phyloP scores from a whole-genome alignment of 2,888 invertebrate genomes.

The Monopis laevigella region DNA sequence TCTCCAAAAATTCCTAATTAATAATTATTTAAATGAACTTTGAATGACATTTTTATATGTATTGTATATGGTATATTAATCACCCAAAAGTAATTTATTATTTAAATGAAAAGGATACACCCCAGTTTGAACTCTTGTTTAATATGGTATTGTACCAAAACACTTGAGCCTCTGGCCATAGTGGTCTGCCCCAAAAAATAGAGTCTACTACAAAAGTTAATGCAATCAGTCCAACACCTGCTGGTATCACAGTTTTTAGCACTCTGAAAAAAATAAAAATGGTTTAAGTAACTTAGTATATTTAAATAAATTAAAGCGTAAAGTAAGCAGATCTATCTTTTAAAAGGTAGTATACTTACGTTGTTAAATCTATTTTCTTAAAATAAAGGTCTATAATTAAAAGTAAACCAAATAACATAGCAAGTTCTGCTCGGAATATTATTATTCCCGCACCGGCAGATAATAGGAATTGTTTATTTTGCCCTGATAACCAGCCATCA shows the following conservation, averaged over 20 bases:
- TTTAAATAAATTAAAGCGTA: no score
- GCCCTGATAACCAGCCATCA: constrained; percentile 84
- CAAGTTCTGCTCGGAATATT: constrained; percentile 90
- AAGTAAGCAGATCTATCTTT: background rate
- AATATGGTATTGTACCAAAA: constrained; percentile 94
- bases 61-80: no score
- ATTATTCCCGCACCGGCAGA: constrained; percentile 88
- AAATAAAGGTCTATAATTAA: constrained; percentile 81
- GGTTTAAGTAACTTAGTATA: no score
- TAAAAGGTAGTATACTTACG: constrained; percentile 27
- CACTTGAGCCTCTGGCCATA: constrained; percentile 99
- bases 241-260: constrained; percentile 76
- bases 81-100: no score
- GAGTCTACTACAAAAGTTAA: constrained; percentile 88
- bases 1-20: no score
- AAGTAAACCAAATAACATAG: constrained; percentile 85
- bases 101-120: constrained; percentile 84
- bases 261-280: constrained; percentile 71
- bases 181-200: constrained; percentile 85
- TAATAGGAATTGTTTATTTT: constrained; percentile 79
- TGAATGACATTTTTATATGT: no score
- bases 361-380: constrained; percentile 66
- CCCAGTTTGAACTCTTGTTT: constrained; percentile 96
- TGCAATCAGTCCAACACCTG: constrained; percentile 72
- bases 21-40: no score